Evolutionary conservation across 2,888 invertebrate genomes (phyloP), one percentile per base, ranked within the genome.

Genomic region (Leptura quadrifasciata): DNA sequence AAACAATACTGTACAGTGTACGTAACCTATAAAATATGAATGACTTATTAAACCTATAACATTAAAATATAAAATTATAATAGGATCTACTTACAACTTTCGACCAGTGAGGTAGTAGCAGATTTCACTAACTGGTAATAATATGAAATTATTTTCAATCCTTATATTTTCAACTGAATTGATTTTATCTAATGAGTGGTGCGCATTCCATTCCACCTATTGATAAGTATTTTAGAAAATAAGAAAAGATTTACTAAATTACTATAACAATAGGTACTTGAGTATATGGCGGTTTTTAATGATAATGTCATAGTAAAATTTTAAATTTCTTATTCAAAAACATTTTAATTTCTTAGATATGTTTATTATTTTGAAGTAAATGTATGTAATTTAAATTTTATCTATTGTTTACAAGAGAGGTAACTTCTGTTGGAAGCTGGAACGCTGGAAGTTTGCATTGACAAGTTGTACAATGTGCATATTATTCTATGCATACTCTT

Each of bases 121-220:
- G 47, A 3, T 47, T n/a, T 47, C 12, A 47, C n/a, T 47, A 47
- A 47, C n/a, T n/a, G 12, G 47, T 47, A 12, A 39, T 39, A 1
- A 39, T 8, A 0, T 12, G 17, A 47, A n/a, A 47, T 47, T 15
- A 47, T 6, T 47, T 47, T 47, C 47, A 47, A 47, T 47, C 4
- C 1, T 47, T 47, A 47, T 47, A 47, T 47, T 47, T 39, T 39
- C 39, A 9, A 39, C 39, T 2, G 10, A 39, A 39, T 2, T 47
- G 47, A 47, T 47, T 47, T 47, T 47, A 47, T 47, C 47, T 47
- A n/a, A 47, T 15, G n/a, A 47, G 47, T 47, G 47, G n/a, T n/a
- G 10, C 15, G n/a, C 5, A 39, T 47, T 47, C n/a, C n/a, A 15
- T 47, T 6, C 0, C n/a, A n/a, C 15, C 47, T 47, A 3, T 47